Conservation (phyloP, 2,888 invertebrate species). For the Hanleya hanleyi region DNA sequence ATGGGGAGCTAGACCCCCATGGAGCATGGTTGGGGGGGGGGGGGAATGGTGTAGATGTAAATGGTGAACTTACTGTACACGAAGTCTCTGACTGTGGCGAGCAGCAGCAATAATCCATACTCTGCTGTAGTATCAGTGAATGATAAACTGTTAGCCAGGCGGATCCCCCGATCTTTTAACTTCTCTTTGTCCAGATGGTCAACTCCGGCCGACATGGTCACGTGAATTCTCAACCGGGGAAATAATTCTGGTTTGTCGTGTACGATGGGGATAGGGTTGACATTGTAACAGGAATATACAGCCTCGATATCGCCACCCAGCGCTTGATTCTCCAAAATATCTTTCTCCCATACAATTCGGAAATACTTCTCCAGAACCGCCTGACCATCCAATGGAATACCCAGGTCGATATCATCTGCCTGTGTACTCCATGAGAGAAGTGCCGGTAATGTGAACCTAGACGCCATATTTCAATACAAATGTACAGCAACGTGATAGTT, state of each 20-base stretch:
- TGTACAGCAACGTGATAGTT: too few species aligned
- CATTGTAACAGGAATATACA: not conserved
- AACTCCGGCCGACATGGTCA: conserved; percentile 7
- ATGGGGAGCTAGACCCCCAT: too few species aligned
- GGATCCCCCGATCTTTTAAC: not conserved
- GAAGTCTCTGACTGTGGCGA: conserved; percentile 13
- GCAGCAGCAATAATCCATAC: not conserved
- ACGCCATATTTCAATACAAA: too few species aligned
- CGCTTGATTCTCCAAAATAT: not conserved
- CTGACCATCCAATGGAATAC: not conserved
- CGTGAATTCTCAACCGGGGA: not conserved
- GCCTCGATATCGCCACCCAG: not conserved
- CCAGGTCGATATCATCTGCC: not conserved
- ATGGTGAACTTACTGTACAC: conserved; percentile 12
- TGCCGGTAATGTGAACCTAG: too few species aligned
- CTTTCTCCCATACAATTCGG: not conserved
- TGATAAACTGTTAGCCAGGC: not conserved
- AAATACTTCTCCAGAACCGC: not conserved
- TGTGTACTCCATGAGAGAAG: not conserved
- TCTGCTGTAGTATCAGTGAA: conserved; percentile 10
- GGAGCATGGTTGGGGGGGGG: too few species aligned
- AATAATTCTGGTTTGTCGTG: not conserved
- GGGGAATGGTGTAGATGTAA: too few species aligned
- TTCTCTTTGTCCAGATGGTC: conserved; percentile 8
- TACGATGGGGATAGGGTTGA: not conserved